Evolutionary conservation across 1,140 invertebrate species (phyloP), one percentile per base, ranked within the genome.

Genomic region (Magallana gigas): DNA sequence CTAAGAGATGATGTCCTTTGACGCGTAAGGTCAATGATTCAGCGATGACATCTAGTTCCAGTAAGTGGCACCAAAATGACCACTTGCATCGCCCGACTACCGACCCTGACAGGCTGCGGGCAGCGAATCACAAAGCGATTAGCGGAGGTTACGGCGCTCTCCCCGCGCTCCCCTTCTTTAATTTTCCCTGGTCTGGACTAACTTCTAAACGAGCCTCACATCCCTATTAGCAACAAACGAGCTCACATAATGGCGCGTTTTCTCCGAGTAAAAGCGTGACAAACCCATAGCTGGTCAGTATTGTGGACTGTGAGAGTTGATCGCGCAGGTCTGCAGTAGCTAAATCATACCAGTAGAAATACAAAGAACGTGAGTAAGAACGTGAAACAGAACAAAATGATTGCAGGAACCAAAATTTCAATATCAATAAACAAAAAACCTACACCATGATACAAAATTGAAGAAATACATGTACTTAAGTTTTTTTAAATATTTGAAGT

Each of bases 11-110:
- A 1, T 23, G 23, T 23, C 23, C 23, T 23, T 23, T 23, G 23
- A 23, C 23, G 23, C 23, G 2, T 48, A 48, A 5, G 36, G 36
- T 48, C 60, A 29, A 0, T 76, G 68, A 36, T 29, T 76, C 36
- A 48, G 68, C 36, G 8, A 29, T 76, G 68, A 29, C 68, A 76
- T 76, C 36, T 76, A 29, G 48, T 76, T 29, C 23, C 23, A 36
- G 14, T 23, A 76, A 76, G 36, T 76, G 68, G 36, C 68, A 76
- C 68, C 23, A 8, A 76, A 29, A 76, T 76, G 68, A 76, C 68
- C 68, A 76, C 18, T 36, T 76, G 5, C 68, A 29, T 18, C 68
- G 68, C 23, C 18, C 36, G 68, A 12, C 29, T 36, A 76, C 68
- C 23, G 36, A 29, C 12, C 36, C 36, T 29, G 68, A 76, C 68